A percentile compares a stretch with the other conserved stretches of the same genome.
These are phyloP conservation scores for Cladorhizidae sp. DNA, from an alignment of 37 sponge, comb jelly and placozoan genomes.

Conservation along the genomic window DNA sequence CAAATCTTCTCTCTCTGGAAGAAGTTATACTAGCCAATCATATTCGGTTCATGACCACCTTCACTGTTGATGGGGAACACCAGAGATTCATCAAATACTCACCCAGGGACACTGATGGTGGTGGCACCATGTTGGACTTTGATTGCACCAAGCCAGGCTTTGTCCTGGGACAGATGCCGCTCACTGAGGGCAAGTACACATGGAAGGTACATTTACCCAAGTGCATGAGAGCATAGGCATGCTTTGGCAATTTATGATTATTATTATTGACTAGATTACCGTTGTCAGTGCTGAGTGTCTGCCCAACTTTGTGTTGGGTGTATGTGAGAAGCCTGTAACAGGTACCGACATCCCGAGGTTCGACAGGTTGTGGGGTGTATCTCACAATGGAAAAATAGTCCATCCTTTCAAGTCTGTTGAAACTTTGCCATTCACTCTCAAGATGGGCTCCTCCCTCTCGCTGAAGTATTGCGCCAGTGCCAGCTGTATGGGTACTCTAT, in stretches of 20 bases:
- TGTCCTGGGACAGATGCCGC: neutral
- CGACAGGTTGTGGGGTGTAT: neutral
- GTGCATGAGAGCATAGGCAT: neutral
- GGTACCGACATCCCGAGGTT: neutral
- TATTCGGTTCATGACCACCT: neutral
- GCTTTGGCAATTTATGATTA: neutral
- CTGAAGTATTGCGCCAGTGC: neutral
- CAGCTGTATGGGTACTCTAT: neutral
- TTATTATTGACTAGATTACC: neutral
- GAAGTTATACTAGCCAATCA: neutral
- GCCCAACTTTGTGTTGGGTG: neutral
- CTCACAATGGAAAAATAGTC: neutral
- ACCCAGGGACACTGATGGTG: neutral
- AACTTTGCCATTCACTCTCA: neutral
- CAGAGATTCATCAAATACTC: neutral
- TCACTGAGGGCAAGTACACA: conserved; percentile 36
- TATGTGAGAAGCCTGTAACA: neutral
- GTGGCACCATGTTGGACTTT: neutral
- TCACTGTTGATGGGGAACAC: neutral
- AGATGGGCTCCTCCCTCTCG: neutral
- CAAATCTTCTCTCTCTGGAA: neutral
- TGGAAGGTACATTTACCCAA: conserved; percentile 45
- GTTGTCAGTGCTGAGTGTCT: neutral
- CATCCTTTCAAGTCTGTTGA: neutral
- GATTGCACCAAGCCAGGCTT: conserved; percentile 17